A percentile compares a stretch with the other conserved stretches of the same genome.
Conservation (phyloP, 2,888 invertebrate genomes). For the Heliconius ethilla region DNA sequence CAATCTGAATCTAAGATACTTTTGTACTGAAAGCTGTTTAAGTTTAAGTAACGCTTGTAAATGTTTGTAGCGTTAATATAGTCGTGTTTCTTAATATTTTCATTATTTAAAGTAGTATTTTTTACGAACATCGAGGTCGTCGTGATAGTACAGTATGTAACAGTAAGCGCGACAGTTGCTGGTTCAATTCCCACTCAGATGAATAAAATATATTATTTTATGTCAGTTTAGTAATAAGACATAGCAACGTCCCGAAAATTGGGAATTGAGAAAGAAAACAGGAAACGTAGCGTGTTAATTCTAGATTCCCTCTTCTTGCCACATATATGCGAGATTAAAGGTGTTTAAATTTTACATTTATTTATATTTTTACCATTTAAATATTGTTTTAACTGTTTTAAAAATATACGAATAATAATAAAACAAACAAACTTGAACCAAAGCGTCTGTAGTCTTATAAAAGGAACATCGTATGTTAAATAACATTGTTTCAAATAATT, state of each 20-base stretch:
- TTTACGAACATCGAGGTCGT: too few species aligned
- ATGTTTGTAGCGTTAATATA: constrained; percentile 7
- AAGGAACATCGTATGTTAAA: not conserved
- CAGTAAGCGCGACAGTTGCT: too few species aligned
- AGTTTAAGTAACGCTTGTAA: constrained; percentile 25
- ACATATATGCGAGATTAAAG: too few species aligned
- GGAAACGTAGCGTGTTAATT: too few species aligned
- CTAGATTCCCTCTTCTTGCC: too few species aligned
- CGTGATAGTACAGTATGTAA: too few species aligned
- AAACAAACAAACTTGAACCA: not conserved
- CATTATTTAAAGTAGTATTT: not conserved
- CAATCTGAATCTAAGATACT: constrained; percentile 30
- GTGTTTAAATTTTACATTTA: not conserved
- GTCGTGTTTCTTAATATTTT: constrained; percentile 12
- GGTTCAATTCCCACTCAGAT: too few species aligned
- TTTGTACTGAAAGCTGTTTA: constrained; percentile 32
- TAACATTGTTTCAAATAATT: not conserved
- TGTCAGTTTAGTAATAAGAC: too few species aligned
- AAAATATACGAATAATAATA: not conserved
- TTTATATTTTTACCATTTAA: not conserved
- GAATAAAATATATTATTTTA: too few species aligned
- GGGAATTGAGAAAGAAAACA: too few species aligned
- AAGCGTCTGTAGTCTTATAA: not conserved
- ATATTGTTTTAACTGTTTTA: too few species aligned
- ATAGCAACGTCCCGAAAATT: too few species aligned